These are phyloP conservation scores for Amblyopsis hoosieri DNA, from an alignment of 2,797 vertebrate species.

Conservation along the genomic window DNA sequence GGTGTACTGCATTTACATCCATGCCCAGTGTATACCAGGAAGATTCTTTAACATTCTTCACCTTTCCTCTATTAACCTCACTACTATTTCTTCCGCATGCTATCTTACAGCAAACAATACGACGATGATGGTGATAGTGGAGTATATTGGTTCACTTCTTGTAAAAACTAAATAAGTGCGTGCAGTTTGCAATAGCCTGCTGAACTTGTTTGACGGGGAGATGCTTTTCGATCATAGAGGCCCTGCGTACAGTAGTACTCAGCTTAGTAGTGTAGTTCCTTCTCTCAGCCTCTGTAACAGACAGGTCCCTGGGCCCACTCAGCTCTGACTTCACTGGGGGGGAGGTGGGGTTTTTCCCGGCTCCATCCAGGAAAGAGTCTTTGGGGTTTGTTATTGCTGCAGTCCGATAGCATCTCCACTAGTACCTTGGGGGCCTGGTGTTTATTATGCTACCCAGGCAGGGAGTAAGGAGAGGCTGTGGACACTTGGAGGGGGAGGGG, in stretches of 20 bases:
- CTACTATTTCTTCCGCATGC: background rate
- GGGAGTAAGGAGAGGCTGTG: slow-evolving; percentile 68
- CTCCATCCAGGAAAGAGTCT: slow-evolving; percentile 90
- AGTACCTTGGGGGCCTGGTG: slow-evolving; percentile 72
- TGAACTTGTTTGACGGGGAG: no score
- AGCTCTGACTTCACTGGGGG: slow-evolving; percentile 47
- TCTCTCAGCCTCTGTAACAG: slow-evolving; percentile 42
- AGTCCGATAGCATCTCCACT: slow-evolving; percentile 83
- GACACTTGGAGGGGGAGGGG: slow-evolving; percentile 45
- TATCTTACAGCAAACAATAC: background rate
- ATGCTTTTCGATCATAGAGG: no score
- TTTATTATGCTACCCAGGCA: slow-evolving; percentile 77
- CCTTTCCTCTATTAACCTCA: background rate
- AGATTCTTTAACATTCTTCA: no score
- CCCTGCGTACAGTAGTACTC: no score
- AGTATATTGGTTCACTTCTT: no score
- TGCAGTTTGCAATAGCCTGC: no score
- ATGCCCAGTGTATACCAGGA: no score
- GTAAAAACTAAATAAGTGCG: no score
- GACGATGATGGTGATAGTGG: background rate
- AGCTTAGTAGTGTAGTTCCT: no score
- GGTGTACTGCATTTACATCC: no score
- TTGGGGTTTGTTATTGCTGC: slow-evolving; percentile 87
- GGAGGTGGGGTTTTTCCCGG: slow-evolving; percentile 83
- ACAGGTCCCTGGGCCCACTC: slow-evolving; percentile 47